phyloP scores from a whole-genome alignment of 2,888 invertebrate genomes.

The Lottia gigantea region DNA sequence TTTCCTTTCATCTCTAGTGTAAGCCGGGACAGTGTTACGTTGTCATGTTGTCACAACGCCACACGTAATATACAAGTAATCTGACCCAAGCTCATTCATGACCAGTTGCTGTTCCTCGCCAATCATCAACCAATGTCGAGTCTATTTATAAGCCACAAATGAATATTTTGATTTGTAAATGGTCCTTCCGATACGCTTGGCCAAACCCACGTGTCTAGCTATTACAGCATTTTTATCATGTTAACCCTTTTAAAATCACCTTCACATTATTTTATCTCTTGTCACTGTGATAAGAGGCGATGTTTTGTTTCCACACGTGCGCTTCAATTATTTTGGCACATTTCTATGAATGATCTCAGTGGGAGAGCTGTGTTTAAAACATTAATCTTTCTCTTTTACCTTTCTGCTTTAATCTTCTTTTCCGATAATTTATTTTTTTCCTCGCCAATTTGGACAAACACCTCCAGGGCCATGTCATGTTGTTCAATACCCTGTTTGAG shows the following conservation, averaged over 20 bases:
- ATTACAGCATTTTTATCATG: not conserved
- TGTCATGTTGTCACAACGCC: not conserved
- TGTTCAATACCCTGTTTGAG: no score
- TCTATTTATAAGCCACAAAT: not conserved
- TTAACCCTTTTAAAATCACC: constrained; percentile 5
- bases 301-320: constrained; percentile 1
- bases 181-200: constrained; percentile 4
- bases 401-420: not conserved
- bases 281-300: not conserved
- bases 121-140: not conserved
- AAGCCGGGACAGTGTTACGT: not conserved
- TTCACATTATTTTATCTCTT: constrained; percentile 5
- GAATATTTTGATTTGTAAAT: constrained; percentile 11
- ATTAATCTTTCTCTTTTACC: constrained; percentile 7
- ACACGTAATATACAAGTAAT: constrained; percentile 10
- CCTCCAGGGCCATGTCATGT: constrained; percentile 4
- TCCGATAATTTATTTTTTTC: no score
- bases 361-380: not conserved
- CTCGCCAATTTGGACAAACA: not conserved
- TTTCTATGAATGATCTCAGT: not conserved
- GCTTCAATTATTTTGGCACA: constrained; percentile 7
- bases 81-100: constrained; percentile 5
- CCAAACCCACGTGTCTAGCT: not conserved
- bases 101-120: constrained; percentile 3
- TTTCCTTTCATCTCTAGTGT: not conserved